Percentiles rank a stretch among this genome's conserved stretches.
phyloP scores from a whole-genome alignment of 2,888 invertebrate species.

The Saturnia pavonia region DNA sequence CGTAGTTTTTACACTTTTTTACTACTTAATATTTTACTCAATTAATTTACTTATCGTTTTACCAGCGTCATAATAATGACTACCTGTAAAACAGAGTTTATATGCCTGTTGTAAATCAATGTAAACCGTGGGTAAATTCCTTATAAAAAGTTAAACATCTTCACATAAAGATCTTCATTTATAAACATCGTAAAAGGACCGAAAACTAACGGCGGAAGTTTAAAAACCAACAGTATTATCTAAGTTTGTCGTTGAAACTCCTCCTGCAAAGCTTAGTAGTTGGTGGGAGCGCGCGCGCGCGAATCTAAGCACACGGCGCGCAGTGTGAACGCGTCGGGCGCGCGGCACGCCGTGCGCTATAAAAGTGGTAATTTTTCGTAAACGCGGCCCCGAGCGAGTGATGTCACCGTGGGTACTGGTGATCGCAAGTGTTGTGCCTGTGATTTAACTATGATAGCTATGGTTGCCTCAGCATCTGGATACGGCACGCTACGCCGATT shows the following conservation, averaged over 20 bases:
- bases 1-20: too few relatives aligned
- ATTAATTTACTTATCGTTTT: too few relatives aligned
- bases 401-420: slow-evolving; percentile 63
- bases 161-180: slow-evolving; percentile 26
- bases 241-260: slow-evolving; percentile 27
- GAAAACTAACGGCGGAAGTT: slow-evolving; percentile 43
- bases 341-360: slow-evolving; percentile 63
- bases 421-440: slow-evolving; percentile 55
- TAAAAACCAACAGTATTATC: slow-evolving; percentile 51
- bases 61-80: too few relatives aligned
- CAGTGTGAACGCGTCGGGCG: slow-evolving; percentile 66
- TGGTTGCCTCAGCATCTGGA: slow-evolving; percentile 78
- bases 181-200: slow-evolving; percentile 26
- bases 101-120: too few relatives aligned
- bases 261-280: neutral
- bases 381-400: slow-evolving; percentile 58
- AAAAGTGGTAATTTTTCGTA: slow-evolving; percentile 32
- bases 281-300: slow-evolving; percentile 53
- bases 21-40: too few relatives aligned
- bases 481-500: slow-evolving; percentile 78
- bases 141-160: slow-evolving; percentile 17
- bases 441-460: slow-evolving; percentile 73
- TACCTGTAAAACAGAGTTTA: too few relatives aligned
- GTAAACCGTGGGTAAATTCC: too few relatives aligned
- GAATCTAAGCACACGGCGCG: slow-evolving; percentile 38